Conservation (phyloP, 1,140 invertebrate species). For the Drosophila bocki region DNA sequence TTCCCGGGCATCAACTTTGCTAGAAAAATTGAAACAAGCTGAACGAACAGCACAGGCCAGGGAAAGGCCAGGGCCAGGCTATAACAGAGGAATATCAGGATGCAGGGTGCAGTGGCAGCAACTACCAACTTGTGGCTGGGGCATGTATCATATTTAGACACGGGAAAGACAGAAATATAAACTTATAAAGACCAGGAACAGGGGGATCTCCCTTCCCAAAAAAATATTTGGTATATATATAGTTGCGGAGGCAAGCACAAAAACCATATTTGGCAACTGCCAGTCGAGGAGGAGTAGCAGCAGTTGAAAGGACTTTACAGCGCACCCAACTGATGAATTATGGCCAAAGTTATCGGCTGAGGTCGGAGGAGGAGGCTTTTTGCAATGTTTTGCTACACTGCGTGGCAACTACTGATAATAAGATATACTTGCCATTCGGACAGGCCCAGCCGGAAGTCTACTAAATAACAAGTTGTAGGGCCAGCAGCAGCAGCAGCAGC, state of each 20-base stretch:
- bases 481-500: slow-evolving; percentile 12
- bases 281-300: slow-evolving; percentile 51
- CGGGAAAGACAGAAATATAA: slow-evolving; percentile 75
- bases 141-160: slow-evolving; percentile 80
- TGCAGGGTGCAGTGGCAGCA: slow-evolving; percentile 30
- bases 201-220: background rate
- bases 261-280: slow-evolving; percentile 72
- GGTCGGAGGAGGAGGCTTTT: slow-evolving; percentile 1
- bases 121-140: slow-evolving; percentile 39
- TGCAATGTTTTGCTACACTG: slow-evolving; percentile 52
- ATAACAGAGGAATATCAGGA: slow-evolving; percentile 57
- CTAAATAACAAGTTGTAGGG: slow-evolving; percentile 41
- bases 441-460: slow-evolving; percentile 38
- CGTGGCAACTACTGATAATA: slow-evolving; percentile 68
- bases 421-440: slow-evolving; percentile 47
- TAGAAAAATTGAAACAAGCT: slow-evolving; percentile 75
- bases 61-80: slow-evolving; percentile 18
- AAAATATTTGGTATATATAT: slow-evolving; percentile 2
- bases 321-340: slow-evolving; percentile 63
- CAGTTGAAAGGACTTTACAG: slow-evolving; percentile 76
- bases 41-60: slow-evolving; percentile 20
- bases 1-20: slow-evolving; percentile 67
- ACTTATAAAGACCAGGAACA: slow-evolving; percentile 68
- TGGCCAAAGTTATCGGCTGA: slow-evolving; percentile 70
- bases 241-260: slow-evolving; percentile 51